Conservation (phyloP, 2,113 vertebrate genomes). For the Aphelocoma coerulescens region DNA sequence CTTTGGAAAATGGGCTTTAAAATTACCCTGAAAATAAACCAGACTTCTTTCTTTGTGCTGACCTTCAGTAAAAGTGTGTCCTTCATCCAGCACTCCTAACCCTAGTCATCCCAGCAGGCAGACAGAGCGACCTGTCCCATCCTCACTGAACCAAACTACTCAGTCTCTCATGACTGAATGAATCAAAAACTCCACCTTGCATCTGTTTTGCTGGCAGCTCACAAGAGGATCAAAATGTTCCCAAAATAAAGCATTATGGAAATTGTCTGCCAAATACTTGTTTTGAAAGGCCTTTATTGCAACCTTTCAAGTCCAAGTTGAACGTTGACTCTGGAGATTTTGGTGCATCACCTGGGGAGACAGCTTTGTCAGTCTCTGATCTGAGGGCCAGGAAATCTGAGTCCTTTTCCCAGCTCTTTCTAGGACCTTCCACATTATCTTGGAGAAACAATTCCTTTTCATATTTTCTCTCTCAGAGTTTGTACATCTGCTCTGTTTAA, state of each 20-base stretch:
- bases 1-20: not conserved
- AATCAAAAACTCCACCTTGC: conserved; percentile 30
- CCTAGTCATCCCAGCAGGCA: not conserved
- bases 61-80: not conserved
- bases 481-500: not conserved
- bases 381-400: not conserved
- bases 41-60: not conserved
- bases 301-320: not conserved
- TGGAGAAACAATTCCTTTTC: not conserved
- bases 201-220: conserved; percentile 5
- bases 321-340: not conserved
- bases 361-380: not conserved
- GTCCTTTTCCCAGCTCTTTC: not conserved
- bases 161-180: not conserved
- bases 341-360: not conserved
- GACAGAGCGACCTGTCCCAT: not conserved
- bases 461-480: not conserved
- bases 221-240: conserved; percentile 7
- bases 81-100: not conserved
- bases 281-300: not conserved
- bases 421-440: not conserved
- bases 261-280: conserved; percentile 20
- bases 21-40: not conserved
- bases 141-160: not conserved
- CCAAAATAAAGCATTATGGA: conserved; percentile 2